Conservation (phyloP, 2,888 invertebrate genomes). For the Chrysodeixis includens region DNA sequence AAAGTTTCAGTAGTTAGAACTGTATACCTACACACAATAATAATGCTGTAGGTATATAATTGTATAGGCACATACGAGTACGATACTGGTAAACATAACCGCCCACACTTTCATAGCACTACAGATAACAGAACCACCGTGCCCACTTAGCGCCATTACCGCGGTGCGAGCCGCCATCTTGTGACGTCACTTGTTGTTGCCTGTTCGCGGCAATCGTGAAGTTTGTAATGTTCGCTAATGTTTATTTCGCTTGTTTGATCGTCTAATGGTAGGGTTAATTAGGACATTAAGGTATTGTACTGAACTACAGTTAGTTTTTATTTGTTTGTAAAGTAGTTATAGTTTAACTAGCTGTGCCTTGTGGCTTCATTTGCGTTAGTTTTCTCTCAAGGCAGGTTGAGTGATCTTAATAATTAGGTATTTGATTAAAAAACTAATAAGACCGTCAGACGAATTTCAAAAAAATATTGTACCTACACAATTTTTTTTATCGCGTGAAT, state of each 20-base stretch:
- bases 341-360: not conserved
- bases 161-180: conserved; percentile 37
- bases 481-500: no score
- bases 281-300: not conserved
- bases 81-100: not conserved
- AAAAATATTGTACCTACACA: no score
- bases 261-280: conserved; percentile 12
- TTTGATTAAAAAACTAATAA: no score
- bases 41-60: no score
- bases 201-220: conserved; percentile 31
- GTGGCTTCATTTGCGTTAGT: no score
- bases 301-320: conserved; percentile 3
- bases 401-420: not conserved
- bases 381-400: no score
- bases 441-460: no score
- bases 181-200: conserved; percentile 46
- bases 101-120: conserved; percentile 10
- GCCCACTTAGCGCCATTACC: conserved; percentile 42
- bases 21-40: not conserved
- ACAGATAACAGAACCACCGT: conserved; percentile 23
- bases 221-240: conserved; percentile 36
- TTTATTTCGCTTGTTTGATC: conserved; percentile 34
- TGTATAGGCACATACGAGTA: no score
- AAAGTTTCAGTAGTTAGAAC: no score
- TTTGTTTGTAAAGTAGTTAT: not conserved